Conservation (phyloP, 2,888 invertebrate genomes). For the Halictus ligatus region DNA sequence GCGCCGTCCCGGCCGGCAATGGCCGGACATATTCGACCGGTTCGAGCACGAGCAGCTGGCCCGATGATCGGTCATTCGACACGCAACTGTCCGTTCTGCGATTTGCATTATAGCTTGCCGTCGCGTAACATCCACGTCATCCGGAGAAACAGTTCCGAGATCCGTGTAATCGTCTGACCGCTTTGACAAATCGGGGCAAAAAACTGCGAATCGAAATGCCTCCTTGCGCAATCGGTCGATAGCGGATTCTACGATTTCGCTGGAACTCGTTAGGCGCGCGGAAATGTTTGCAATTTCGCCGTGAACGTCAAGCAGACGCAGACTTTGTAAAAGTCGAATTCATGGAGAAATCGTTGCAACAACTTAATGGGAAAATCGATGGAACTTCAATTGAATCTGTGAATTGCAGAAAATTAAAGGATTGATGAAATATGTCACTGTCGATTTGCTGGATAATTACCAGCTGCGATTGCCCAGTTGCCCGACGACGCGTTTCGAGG, state of each 20-base stretch:
- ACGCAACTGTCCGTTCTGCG: background rate
- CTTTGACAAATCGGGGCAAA: background rate
- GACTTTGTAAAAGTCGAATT: background rate
- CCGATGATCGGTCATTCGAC: background rate
- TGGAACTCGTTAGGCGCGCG: background rate
- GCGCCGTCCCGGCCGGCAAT: background rate
- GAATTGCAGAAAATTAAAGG: no score
- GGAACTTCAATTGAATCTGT: no score
- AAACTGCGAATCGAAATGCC: background rate
- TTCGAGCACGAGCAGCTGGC: background rate
- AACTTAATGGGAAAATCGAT: no score
- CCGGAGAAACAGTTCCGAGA: background rate
- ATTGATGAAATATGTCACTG: no score
- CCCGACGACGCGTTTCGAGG: no score
- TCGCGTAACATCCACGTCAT: constrained; percentile 5
- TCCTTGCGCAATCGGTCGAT: background rate
- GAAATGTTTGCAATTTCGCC: background rate
- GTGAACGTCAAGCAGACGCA: background rate
- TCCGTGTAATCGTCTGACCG: background rate
- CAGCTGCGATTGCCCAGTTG: no score
- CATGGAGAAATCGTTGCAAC: no score
- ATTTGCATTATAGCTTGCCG: background rate
- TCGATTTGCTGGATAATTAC: no score
- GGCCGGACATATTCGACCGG: background rate
- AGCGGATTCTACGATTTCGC: background rate